Evolutionary conservation across 2,888 invertebrate species (phyloP).

Genomic region (Torymus aiolomorphi): DNA sequence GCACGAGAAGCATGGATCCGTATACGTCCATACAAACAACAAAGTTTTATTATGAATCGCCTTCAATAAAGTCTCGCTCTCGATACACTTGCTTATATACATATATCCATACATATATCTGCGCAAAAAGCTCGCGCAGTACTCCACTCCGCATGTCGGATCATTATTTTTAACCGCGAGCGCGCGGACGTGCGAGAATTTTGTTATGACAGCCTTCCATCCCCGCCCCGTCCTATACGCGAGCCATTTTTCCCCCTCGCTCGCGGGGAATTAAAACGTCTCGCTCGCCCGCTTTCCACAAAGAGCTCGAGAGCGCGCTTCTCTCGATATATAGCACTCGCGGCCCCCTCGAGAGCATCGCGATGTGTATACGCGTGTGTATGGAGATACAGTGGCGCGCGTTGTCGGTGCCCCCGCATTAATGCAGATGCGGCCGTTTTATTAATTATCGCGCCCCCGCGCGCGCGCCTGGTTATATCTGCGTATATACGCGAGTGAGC

Average conservation of each 20-base stretch:
- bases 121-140: too few relatives aligned
- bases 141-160: not conserved
- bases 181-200: conserved; percentile 21
- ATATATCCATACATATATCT: too few relatives aligned
- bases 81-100: too few relatives aligned
- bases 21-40: too few relatives aligned
- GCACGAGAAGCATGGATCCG: too few relatives aligned
- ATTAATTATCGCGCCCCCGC: conserved; percentile 25
- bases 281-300: conserved; percentile 5
- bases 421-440: conserved; percentile 22
- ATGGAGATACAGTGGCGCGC: not conserved
- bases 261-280: conserved; percentile 16
- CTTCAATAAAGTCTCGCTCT: too few relatives aligned
- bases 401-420: not conserved
- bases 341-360: not conserved
- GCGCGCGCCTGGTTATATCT: not conserved
- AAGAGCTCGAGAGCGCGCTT: not conserved
- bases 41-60: too few relatives aligned
- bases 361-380: not conserved
- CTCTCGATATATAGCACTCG: too few relatives aligned
- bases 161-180: conserved; percentile 17
- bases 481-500: not conserved
- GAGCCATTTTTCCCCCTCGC: not conserved
- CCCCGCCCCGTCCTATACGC: too few relatives aligned
- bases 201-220: conserved; percentile 31